phyloP scores from a whole-genome alignment of 2,797 vertebrate genomes.

The Natrix natrix region DNA sequence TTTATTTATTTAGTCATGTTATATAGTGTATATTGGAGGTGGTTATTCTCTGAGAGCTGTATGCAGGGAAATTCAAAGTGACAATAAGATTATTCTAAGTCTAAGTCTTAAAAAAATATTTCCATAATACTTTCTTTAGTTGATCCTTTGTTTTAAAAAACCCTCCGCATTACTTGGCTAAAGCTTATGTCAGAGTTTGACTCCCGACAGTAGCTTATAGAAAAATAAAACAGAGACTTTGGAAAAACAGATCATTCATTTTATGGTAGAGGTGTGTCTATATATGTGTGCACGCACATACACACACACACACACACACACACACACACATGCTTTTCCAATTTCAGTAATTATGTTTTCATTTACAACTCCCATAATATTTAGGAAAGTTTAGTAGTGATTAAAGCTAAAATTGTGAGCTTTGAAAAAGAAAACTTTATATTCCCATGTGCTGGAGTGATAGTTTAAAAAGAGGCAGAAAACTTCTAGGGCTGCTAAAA shows the following conservation, averaged over 20 bases:
- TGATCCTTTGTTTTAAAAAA: neutral
- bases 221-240: neutral
- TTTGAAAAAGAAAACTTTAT: neutral
- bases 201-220: neutral
- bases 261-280: neutral
- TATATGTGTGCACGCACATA: neutral
- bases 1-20: too few species aligned
- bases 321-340: neutral
- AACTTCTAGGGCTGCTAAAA: neutral
- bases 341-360: conserved; percentile 13
- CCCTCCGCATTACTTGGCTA: neutral
- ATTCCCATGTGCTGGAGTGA: neutral
- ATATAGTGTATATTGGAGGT: too few species aligned
- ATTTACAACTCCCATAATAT: neutral
- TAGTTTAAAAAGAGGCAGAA: conserved; percentile 3
- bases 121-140: neutral
- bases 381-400: fast-evolving
- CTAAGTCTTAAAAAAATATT: neutral
- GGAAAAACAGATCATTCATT: neutral
- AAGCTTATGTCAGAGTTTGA: neutral
- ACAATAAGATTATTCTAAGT: too few species aligned
- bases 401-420: conserved; percentile 21
- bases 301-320: too few species aligned
- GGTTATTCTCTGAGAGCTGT: too few species aligned
- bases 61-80: too few species aligned